These are phyloP conservation scores for Ommatoiulus sabulosus DNA, from an alignment of 2,888 invertebrate genomes.

Conservation along the genomic window DNA sequence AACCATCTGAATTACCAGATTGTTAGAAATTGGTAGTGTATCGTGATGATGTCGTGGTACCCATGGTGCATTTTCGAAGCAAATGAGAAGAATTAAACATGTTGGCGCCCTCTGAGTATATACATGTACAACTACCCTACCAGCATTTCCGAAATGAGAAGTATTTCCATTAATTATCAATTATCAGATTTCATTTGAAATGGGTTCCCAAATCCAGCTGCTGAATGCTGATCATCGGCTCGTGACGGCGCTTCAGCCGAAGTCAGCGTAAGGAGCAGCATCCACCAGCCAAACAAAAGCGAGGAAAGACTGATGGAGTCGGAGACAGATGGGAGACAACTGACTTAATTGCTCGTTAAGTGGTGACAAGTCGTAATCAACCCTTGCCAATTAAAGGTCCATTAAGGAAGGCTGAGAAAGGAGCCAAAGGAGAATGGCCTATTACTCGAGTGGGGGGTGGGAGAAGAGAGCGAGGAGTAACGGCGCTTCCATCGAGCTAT, in stretches of 20 bases:
- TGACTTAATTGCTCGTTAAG: constrained; percentile 53
- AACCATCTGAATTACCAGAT: no score
- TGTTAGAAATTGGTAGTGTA: no score
- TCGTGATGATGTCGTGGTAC: no score
- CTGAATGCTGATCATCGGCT: neutral
- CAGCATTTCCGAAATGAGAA: neutral
- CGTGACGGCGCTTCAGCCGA: constrained; percentile 7
- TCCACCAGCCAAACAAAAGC: neutral
- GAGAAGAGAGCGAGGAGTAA: constrained; percentile 20
- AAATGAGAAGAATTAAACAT: neutral
- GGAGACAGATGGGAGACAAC: constrained; percentile 49
- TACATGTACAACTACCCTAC: neutral
- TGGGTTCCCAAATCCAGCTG: neutral
- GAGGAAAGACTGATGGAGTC: constrained; percentile 42
- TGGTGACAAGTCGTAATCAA: constrained; percentile 56
- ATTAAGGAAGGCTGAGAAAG: constrained; percentile 38
- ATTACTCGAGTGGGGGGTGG: neutral
- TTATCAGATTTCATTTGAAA: neutral
- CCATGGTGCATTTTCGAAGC: no score
- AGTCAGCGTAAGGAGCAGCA: neutral
- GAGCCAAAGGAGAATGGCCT: constrained; percentile 21
- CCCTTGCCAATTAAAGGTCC: constrained; percentile 53
- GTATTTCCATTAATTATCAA: neutral
- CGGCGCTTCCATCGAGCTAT: neutral
- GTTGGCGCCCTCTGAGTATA: neutral